Evolutionary conservation across 2,113 vertebrate species (phyloP), one percentile per base, ranked within the genome.

Genomic region (Heptranchias perlo): DNA sequence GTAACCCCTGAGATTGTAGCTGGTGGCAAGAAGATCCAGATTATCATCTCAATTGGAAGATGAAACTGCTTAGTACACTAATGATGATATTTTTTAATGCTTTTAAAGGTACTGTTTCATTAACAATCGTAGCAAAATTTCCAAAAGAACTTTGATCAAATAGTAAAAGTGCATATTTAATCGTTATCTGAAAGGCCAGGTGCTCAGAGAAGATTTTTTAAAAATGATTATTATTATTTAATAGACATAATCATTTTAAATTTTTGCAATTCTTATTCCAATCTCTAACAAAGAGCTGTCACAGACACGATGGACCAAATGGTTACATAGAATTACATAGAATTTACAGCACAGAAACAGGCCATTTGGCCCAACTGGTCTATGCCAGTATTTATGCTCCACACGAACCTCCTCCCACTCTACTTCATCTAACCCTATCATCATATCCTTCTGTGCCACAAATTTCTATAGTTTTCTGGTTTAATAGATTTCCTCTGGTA

Each of bases 1-100:
- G n/a, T 49, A 95, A 95, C 64, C 64, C 65, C 47, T 65, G 64
- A 73, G 94, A 95, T 52, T 73, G 13, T 73, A 35, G 94, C 65
- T 73, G 94, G 64, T 95, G 94, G 94, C 47, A 67, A 67, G 94
- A 69, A 95, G 89, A 21, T 93, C 62, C 58, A 62, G 35, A 62
- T 93, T 39, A 64, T 39, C 58, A 62, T 93, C 58, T 93, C 89
- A 93, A 39, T 93, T 39, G 89, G 89, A 93, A 93, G 52, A 93
- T 93, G 31, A 62, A 92, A 25, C n/a, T 39, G 58, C 35, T 62
- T 93, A 35, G 16, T 21, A 62, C 62, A n/a, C 58, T 7, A 39
- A 23, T 93, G 18, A 92, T 62, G 1, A 39, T 93, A 16, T 7
- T n/a, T n/a, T n/a, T 61, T 14, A 91, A 61, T 58, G 87, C 31